Conservation (phyloP, 2,888 invertebrate genomes). For the Sympetrum striolatum region DNA sequence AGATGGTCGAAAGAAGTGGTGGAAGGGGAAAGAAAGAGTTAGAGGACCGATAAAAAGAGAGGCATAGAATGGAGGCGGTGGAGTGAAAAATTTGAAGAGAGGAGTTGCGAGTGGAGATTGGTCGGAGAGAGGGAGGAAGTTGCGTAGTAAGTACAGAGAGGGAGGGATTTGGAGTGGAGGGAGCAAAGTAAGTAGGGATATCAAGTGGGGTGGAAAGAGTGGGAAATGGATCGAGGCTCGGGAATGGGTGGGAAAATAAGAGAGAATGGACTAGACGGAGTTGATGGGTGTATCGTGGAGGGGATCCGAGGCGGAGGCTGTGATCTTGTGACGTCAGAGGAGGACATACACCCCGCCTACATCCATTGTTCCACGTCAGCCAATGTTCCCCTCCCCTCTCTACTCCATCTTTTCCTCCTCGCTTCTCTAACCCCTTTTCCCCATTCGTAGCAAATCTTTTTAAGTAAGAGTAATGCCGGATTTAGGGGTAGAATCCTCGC, state of each 20-base stretch:
- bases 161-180: neutral
- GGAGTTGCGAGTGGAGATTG: neutral
- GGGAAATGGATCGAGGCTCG: neutral
- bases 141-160: no score
- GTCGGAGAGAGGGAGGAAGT: neutral
- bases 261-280: neutral
- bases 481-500: neutral
- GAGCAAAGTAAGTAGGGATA: neutral
- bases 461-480: neutral
- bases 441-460: neutral
- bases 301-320: neutral
- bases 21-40: neutral
- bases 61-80: neutral
- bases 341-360: neutral
- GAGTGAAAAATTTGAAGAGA: neutral
- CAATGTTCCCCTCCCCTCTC: neutral
- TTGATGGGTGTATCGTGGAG: neutral
- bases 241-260: neutral
- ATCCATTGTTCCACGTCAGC: constrained; percentile 32
- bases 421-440: neutral
- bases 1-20: neutral
- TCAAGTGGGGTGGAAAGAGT: neutral
- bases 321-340: constrained; percentile 19
- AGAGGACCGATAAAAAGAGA: neutral
- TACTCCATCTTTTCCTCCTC: neutral